Evolutionary conservation across 53 echinoderm and acorn worm species (phyloP).

Genomic region (Astropecten irregularis): DNA sequence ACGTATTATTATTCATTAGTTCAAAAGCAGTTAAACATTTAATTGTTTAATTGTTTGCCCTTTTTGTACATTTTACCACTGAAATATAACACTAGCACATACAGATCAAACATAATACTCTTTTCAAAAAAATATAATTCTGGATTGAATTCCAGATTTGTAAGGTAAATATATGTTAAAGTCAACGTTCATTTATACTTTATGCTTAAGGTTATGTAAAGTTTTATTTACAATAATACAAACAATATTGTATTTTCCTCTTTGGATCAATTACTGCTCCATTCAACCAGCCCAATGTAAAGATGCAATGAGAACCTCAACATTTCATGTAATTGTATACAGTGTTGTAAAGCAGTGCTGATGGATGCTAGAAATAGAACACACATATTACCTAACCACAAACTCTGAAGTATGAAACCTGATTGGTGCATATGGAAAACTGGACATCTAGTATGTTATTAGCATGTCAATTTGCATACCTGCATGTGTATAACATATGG

Average conservation of each 20-base stretch:
- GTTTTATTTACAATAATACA: slow-evolving; percentile 56
- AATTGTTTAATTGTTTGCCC: too few relatives aligned
- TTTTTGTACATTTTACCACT: slow-evolving; percentile 3
- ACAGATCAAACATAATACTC: slow-evolving; percentile 54
- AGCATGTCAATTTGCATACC: too few relatives aligned
- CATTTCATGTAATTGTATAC: too few relatives aligned
- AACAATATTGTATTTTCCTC: not conserved
- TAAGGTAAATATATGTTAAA: slow-evolving; percentile 58
- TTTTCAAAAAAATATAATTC: slow-evolving; percentile 59
- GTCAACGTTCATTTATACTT: slow-evolving; percentile 44
- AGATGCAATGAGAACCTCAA: too few relatives aligned
- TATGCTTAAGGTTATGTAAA: slow-evolving; percentile 33
- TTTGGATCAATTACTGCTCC: not conserved
- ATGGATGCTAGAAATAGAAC: too few relatives aligned
- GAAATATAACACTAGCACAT: slow-evolving; percentile 59
- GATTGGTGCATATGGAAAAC: too few relatives aligned
- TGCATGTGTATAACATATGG: too few relatives aligned
- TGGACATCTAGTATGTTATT: too few relatives aligned
- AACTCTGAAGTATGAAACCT: too few relatives aligned
- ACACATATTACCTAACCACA: too few relatives aligned
- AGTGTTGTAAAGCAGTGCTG: too few relatives aligned
- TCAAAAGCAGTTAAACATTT: slow-evolving; percentile 30
- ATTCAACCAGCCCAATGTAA: too few relatives aligned
- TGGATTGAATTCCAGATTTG: slow-evolving; percentile 22
- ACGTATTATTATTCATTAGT: slow-evolving; percentile 18